phyloP scores from a whole-genome alignment of 2,797 vertebrate genomes.

The Staurois parvus region DNA sequence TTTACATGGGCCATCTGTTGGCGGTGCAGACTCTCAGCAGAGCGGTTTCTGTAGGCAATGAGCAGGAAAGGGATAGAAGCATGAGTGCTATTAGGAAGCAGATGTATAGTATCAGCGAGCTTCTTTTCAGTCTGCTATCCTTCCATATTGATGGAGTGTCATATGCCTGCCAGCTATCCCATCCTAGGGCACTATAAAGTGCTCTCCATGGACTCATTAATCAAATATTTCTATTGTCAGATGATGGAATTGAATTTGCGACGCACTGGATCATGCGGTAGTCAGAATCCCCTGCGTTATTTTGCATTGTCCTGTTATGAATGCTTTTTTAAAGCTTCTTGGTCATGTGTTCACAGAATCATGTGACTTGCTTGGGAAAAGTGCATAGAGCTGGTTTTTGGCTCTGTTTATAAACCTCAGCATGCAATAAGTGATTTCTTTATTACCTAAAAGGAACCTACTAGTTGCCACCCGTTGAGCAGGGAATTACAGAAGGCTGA shows the following conservation, averaged over 20 bases:
- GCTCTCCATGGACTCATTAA: constrained; percentile 71
- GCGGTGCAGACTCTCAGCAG: constrained; percentile 67
- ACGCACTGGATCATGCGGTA: constrained; percentile 64
- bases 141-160: constrained; percentile 76
- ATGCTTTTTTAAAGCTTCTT: constrained; percentile 34
- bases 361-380: constrained; percentile 60
- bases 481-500: no score
- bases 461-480: not conserved
- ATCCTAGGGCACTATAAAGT: constrained; percentile 71
- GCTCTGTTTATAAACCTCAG: constrained; percentile 57
- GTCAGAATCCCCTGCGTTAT: constrained; percentile 34
- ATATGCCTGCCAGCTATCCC: constrained; percentile 69
- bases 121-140: constrained; percentile 78
- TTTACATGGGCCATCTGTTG: constrained; percentile 76
- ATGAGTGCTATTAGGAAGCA: constrained; percentile 73
- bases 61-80: constrained; percentile 68
- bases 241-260: constrained; percentile 70
- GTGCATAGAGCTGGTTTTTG: constrained; percentile 69
- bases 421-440: constrained; percentile 33
- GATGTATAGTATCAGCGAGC: constrained; percentile 72
- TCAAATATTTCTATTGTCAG: constrained; percentile 68
- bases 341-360: constrained; percentile 32
- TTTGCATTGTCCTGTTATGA: constrained; percentile 24
- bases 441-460: not conserved
- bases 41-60: constrained; percentile 71